phyloP scores from a whole-genome alignment of 1,140 invertebrate species.

The Lerema accius region DNA sequence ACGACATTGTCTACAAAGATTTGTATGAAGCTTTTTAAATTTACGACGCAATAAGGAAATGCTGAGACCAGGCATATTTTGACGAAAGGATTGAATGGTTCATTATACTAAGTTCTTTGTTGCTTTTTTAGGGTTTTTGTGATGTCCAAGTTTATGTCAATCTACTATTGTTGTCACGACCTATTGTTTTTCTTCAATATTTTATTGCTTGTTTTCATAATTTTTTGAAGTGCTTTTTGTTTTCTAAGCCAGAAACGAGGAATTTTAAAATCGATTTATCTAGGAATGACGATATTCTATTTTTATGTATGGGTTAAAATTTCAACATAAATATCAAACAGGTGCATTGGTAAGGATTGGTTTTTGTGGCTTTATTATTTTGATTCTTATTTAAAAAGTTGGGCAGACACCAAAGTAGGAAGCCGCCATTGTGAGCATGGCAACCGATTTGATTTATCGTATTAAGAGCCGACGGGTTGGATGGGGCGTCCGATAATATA shows the following conservation, averaged over 20 bases:
- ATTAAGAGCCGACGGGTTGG: constrained; percentile 5
- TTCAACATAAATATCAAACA: constrained; percentile 1
- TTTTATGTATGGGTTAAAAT: neutral
- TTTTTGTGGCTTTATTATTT: neutral
- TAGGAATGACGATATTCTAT: neutral
- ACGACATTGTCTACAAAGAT: constrained; percentile 58
- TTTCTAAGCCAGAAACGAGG: constrained; percentile 3
- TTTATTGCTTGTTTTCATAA: constrained; percentile 70
- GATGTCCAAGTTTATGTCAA: constrained; percentile 57
- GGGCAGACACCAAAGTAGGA: constrained; percentile 7
- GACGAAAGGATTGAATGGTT: constrained; percentile 79
- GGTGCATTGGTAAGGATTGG: neutral
- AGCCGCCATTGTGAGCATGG: neutral
- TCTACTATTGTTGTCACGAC: constrained; percentile 58
- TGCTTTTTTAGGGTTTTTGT: constrained; percentile 68
- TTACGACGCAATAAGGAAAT: constrained; percentile 81
- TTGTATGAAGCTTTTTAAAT: constrained; percentile 68
- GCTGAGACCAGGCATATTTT: constrained; percentile 71
- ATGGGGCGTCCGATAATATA: constrained; percentile 5
- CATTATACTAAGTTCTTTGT: constrained; percentile 67
- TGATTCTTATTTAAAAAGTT: neutral
- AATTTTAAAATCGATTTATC: neutral
- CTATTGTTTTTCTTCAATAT: constrained; percentile 67
- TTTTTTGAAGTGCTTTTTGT: constrained; percentile 64
- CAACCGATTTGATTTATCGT: constrained; percentile 16